A percentile compares a stretch with the other conserved stretches of the same genome.
Evolutionary conservation across 2,797 vertebrate genomes (phyloP).

Genomic region (Tachyglossus aculeatus): DNA sequence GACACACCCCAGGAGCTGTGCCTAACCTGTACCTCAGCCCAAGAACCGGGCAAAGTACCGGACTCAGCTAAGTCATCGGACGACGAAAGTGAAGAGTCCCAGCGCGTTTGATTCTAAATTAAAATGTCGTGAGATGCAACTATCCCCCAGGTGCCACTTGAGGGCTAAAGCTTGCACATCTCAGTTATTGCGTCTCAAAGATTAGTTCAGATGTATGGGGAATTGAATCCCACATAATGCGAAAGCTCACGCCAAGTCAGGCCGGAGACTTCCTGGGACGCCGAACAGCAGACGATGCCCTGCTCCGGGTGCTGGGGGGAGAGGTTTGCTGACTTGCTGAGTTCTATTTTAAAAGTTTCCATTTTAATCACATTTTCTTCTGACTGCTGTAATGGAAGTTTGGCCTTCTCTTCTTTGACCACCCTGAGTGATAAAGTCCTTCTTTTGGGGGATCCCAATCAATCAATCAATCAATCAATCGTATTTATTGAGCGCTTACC

Average conservation of each 20-base stretch:
- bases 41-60: neutral
- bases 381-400: neutral
- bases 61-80: neutral
- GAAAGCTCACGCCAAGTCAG: neutral
- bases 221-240: neutral
- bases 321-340: accelerated
- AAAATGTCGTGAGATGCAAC: neutral
- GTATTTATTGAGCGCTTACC: no score
- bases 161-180: constrained; percentile 3
- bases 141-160: neutral
- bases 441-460: neutral
- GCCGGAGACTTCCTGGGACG: neutral
- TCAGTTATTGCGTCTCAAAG: neutral
- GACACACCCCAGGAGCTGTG: neutral
- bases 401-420: neutral
- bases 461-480: no score
- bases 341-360: neutral
- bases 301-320: neutral
- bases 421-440: neutral
- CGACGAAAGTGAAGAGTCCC: constrained; percentile 1
- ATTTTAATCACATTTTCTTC: neutral
- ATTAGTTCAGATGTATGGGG: neutral
- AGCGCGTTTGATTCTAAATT: constrained; percentile 17
- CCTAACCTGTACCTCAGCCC: neutral
- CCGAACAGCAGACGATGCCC: neutral